Base-by-base conservation (phyloP, 2,113 vertebrate genomes). In the Oreochromis tanganicae region DNA sequence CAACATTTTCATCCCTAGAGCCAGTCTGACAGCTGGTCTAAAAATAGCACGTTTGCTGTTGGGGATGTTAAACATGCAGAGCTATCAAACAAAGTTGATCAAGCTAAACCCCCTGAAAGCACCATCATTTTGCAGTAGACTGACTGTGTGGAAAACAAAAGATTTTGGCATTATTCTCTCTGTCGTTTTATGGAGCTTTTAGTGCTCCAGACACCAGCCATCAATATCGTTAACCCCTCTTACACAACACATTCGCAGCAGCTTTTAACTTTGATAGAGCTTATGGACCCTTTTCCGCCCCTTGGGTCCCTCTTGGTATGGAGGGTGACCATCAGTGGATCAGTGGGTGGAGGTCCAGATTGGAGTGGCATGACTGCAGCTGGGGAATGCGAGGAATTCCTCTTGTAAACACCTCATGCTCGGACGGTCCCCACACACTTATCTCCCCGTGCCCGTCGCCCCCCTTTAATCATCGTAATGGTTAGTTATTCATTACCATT, bases 311-410 rank as follows among this genome's bases (percentile, higher is more conserved):
- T 91, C 54, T 57, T 87, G 92, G 89, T 89, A 84, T 80, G 43
- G 85, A 81, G 88, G 88, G 90, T 75, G 88, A 85, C 89, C 91
- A 87, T 96, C 93, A 90, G 88, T 79, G 90, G 89, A 87, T 95
- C 92, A 90, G 88, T 81, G 91, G 93, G 91, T 75, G 89, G 93
- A 94, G 94, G 87, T 88, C 79, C 90, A 90, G 93, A 95, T 94
- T 55, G 73, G 90, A 94, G 91, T 91, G 92, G 91, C 91, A 93
- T 92, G 93, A 89, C 83, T 91, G 95, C 89, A 88, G 91, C 84
- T 9, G 78, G 92, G 95, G 96, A 95, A 97, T 97, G 95, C 46
- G 75, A 95, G 94, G 96, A 96, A 97, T 96, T 92, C 93, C 90
- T 90, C 93, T 63, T 93, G 92, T 95, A 95, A 95, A 96, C 95